Conservation (phyloP, 2,888 invertebrate genomes). For the Pilophorus perplexus region DNA sequence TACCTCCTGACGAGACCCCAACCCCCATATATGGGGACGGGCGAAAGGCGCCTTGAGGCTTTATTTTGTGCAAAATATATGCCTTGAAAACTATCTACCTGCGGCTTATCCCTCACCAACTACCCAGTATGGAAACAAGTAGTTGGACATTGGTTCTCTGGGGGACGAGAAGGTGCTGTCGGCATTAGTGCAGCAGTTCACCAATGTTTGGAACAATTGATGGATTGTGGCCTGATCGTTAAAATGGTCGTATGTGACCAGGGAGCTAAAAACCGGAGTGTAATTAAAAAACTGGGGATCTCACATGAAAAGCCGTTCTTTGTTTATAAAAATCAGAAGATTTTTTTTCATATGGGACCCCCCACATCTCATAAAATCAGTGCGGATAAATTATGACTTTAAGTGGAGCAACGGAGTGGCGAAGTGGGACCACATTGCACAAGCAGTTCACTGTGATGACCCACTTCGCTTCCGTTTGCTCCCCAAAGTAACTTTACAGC, state of each 20-base stretch:
- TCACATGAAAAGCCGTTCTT: not conserved
- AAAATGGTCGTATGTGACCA: no score
- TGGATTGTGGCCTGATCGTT: not conserved
- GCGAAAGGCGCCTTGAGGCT: no score
- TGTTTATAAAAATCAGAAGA: not conserved
- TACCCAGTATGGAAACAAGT: slow-evolving; percentile 14
- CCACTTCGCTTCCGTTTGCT: not conserved
- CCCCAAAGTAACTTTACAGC: slow-evolving; percentile 1
- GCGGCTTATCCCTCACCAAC: no score
- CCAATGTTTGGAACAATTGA: not conserved
- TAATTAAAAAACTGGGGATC: not conserved
- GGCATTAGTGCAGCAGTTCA: not conserved
- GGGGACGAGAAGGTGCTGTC: no score
- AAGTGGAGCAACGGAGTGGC: not conserved
- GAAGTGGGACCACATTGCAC: not conserved
- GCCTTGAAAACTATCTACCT: no score
- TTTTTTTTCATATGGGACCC: slow-evolving; percentile 1
- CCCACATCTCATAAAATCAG: no score
- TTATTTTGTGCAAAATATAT: no score
- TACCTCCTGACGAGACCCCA: no score
- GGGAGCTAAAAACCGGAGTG: no score
- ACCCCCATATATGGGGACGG: no score
- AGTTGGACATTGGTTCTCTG: not conserved
- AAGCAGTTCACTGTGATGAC: slow-evolving; percentile 1
- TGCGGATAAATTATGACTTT: not conserved